These are phyloP conservation scores for Drosophila littoralis DNA, from an alignment of 1,140 invertebrate species.

Conservation along the genomic window DNA sequence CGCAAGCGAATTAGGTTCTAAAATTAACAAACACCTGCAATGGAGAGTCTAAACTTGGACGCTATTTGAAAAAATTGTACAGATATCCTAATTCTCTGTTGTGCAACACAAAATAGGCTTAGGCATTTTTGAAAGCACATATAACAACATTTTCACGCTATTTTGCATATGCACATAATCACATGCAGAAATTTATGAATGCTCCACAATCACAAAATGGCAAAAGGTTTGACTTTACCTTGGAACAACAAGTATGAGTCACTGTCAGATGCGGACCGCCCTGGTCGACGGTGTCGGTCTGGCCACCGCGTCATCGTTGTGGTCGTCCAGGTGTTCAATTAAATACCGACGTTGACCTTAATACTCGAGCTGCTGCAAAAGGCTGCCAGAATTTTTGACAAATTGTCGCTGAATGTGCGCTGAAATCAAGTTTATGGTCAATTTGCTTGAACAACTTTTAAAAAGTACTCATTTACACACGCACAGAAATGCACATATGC, in stretches of 20 bases:
- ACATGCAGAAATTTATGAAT: constrained; percentile 40
- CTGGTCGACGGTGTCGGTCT: constrained; percentile 36
- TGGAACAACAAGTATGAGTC: constrained; percentile 60
- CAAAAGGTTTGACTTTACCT: constrained; percentile 50
- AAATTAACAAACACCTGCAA: constrained; percentile 52
- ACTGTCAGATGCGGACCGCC: constrained; percentile 53
- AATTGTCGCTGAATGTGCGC: constrained; percentile 75
- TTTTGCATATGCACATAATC: constrained; percentile 27
- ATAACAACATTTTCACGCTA: constrained; percentile 1
- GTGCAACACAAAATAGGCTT: neutral
- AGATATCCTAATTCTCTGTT: neutral
- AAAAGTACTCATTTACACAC: constrained; percentile 21
- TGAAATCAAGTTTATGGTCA: constrained; percentile 81
- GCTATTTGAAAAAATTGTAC: neutral
- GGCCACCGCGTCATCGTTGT: constrained; percentile 42
- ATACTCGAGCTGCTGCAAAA: constrained; percentile 65
- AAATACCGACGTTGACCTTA: constrained; percentile 79
- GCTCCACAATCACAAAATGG: constrained; percentile 32
- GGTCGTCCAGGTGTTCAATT: constrained; percentile 79
- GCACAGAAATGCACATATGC: neutral
- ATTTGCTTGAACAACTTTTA: constrained; percentile 51
- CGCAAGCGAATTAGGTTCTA: constrained; percentile 44
- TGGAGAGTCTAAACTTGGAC: neutral
- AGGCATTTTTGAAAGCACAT: constrained; percentile 3
- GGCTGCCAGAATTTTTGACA: constrained; percentile 79